A percentile compares a stretch with the other conserved stretches of the same genome.
Evolutionary conservation across 2,797 vertebrate genomes (phyloP).

Genomic region (Micropoecilia bifurca): DNA sequence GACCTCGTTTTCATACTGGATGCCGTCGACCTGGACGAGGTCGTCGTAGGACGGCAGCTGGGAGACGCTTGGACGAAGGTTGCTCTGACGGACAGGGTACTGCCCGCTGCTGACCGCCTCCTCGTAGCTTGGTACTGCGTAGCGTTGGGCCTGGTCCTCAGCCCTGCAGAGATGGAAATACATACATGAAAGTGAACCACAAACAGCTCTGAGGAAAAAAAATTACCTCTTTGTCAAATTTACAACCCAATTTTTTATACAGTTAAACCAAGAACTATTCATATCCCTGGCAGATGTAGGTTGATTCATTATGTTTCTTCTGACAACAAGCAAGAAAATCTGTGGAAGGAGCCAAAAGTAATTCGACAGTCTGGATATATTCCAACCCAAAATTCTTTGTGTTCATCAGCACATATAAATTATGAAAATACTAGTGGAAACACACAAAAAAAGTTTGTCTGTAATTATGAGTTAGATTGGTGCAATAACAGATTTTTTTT

Average conservation of each 20-base stretch:
- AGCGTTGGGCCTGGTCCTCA: slow-evolving; percentile 78
- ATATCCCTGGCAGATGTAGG: background rate
- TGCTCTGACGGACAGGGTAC: slow-evolving; percentile 78
- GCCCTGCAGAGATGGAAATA: slow-evolving; percentile 59
- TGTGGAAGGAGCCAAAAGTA: background rate
- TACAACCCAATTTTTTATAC: background rate
- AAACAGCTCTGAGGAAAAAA: background rate
- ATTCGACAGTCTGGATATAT: background rate
- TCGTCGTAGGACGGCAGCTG: slow-evolving; percentile 95
- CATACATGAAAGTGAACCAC: slow-evolving; percentile 15
- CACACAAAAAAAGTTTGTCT: background rate
- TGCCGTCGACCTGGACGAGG: slow-evolving; percentile 75
- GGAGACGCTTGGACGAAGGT: slow-evolving; percentile 78
- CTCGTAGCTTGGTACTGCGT: slow-evolving; percentile 92
- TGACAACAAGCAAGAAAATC: background rate
- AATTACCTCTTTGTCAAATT: background rate
- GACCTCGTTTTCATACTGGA: slow-evolving; percentile 71
- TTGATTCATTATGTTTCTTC: background rate
- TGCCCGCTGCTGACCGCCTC: slow-evolving; percentile 88
- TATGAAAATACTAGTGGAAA: background rate
- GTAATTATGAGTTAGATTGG: background rate
- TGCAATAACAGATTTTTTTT: background rate
- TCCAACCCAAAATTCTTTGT: background rate
- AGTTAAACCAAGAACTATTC: background rate
- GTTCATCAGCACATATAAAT: background rate